These are phyloP conservation scores for Rhodeus uyekii DNA, from an alignment of 2,797 vertebrate species.

Conservation along the genomic window DNA sequence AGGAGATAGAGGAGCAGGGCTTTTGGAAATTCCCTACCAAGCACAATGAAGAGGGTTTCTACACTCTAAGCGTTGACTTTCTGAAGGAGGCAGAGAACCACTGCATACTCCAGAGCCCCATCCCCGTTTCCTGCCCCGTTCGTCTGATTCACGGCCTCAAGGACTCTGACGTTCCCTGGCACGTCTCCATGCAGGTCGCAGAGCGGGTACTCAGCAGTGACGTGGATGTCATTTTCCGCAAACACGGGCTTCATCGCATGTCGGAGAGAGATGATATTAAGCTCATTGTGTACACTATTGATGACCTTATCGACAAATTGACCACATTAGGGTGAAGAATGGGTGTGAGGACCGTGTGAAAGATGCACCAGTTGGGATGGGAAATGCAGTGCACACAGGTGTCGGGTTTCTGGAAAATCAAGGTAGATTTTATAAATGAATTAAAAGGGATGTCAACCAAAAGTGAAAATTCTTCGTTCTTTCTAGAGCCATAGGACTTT, in stretches of 20 bases:
- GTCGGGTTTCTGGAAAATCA: background rate
- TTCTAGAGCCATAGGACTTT: background rate
- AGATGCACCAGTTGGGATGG: background rate
- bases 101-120: conserved; percentile 88
- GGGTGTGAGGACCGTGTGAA: background rate
- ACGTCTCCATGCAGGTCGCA: conserved; percentile 89
- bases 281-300: conserved; percentile 92
- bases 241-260: conserved; percentile 88
- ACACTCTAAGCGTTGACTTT: conserved; percentile 81
- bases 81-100: conserved; percentile 91
- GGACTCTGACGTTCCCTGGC: conserved; percentile 88
- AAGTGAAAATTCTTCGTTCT: background rate
- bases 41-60: conserved; percentile 80
- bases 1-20: conserved; percentile 87
- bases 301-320: conserved; percentile 96
- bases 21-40: conserved; percentile 83
- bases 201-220: conserved; percentile 85
- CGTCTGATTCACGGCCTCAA: conserved; percentile 90
- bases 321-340: conserved; percentile 76
- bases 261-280: conserved; percentile 92
- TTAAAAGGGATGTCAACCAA: background rate
- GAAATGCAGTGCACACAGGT: background rate
- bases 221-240: conserved; percentile 90
- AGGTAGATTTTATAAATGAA: background rate
- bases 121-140: conserved; percentile 88